Percentiles rank a stretch among this genome's conserved stretches.
Conservation (phyloP, 2,888 invertebrate species). For the Galerucella nymphaeae region DNA sequence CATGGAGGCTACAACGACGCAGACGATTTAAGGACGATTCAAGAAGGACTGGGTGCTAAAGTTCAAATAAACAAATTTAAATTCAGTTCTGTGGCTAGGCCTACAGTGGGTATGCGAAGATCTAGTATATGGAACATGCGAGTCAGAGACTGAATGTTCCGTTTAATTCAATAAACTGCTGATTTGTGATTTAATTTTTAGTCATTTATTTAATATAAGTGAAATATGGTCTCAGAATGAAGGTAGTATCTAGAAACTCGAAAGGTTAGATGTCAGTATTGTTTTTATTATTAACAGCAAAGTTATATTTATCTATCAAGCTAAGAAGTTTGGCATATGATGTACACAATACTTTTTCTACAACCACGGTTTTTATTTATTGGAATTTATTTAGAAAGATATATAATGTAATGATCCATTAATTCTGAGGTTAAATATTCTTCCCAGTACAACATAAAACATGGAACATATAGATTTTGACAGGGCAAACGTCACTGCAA, state of each 20-base stretch:
- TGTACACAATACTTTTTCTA: no score
- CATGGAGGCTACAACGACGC: conserved; percentile 84
- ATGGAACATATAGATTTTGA: no score
- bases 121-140: conserved; percentile 92
- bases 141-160: conserved; percentile 76
- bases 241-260: background rate
- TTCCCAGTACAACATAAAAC: no score
- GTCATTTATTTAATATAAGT: conserved; percentile 12
- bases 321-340: no score
- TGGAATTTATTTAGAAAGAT: no score
- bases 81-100: conserved; percentile 88
- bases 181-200: conserved; percentile 44
- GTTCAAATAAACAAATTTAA: conserved; percentile 79
- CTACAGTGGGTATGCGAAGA: conserved; percentile 87
- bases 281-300: background rate
- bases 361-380: no score
- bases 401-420: no score
- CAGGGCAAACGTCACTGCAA: no score
- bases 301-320: no score
- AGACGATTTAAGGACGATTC: conserved; percentile 67
- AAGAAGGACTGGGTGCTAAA: conserved; percentile 68
- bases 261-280: background rate
- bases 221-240: conserved; percentile 6
- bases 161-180: conserved; percentile 12
- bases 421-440: no score